Base-by-base conservation (phyloP, 2,888 invertebrate species). In the Nebria salina region DNA sequence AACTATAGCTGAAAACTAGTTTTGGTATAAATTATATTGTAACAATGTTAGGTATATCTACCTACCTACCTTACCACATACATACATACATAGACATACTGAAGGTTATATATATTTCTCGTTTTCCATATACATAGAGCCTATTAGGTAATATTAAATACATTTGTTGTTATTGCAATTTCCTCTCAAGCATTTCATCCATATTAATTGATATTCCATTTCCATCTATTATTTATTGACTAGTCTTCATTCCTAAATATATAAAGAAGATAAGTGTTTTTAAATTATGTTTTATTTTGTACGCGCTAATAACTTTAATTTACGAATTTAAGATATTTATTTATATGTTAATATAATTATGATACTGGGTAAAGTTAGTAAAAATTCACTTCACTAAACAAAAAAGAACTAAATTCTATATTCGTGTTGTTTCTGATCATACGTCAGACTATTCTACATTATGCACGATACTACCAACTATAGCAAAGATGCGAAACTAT, bases 1-100 rank as follows among this genome's bases (percentile, higher is more conserved):
- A 84, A 84, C 83, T 83, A 82, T 83, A 82, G 83, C 78, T 78
- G 83, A 83, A 83, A 83, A 83, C 82, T 82, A 83, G 84, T 83
- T 83, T 83, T 83, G 84, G 81, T 81, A 81, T 81, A 81, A 81
- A 76, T 81, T 81, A 81, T 81, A 76, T 81, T 81, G 73, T 81
- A 81, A 81, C 76, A 81, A 76, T 72, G 81, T 81, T 81, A 81
- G 76, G 70, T 20, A 13, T 20, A 72, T 9, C 72, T 72, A 72
- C 25, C 72, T 72, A 13, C 74, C 75, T 42, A 66, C 73, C 74
- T 34, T 34, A 5, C 34, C 5, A 34, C 34, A 73, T 76, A 42
- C 65, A 70, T 34, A 68, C 25, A 13, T 68, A 68, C 15, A 25
- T 7, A 11, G 9, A 6, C 43, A 43, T 1, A 54, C 54, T 8